These are phyloP conservation scores for Bedellia somnulentella DNA, from an alignment of 2,888 invertebrate genomes.

Conservation along the genomic window DNA sequence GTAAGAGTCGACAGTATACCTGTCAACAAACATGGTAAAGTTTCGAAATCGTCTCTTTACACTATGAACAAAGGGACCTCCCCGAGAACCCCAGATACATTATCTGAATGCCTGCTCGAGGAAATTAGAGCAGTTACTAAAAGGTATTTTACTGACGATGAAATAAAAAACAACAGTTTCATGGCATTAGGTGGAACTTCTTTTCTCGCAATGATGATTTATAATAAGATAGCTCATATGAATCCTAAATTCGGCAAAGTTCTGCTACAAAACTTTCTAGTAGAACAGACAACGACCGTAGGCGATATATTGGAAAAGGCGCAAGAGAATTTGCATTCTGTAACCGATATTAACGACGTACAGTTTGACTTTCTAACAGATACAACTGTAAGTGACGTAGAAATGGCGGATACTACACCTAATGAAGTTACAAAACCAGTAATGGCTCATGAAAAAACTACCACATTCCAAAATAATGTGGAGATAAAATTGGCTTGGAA, in stretches of 20 bases:
- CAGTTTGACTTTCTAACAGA: too few relatives aligned
- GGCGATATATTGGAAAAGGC: conserved; percentile 27
- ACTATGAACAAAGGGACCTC: not conserved
- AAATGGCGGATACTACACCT: not conserved
- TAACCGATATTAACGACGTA: too few relatives aligned
- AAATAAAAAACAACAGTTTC: conserved; percentile 50
- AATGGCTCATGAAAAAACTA: too few relatives aligned
- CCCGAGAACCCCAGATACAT: not conserved
- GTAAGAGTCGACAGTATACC: conserved; percentile 61
- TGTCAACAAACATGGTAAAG: conserved; percentile 71
- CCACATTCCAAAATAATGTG: conserved; percentile 7
- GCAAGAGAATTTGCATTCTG: conserved; percentile 14
- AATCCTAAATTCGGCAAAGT: conserved; percentile 40
- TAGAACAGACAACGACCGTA: conserved; percentile 45
- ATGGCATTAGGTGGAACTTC: conserved; percentile 71
- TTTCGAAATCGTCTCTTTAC: conserved; percentile 37
- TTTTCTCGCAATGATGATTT: conserved; percentile 65
- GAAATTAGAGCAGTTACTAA: conserved; percentile 23
- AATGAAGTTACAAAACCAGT: not conserved
- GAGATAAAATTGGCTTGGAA: conserved; percentile 56
- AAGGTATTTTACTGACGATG: conserved; percentile 23
- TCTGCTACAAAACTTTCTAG: conserved; percentile 56
- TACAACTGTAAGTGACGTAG: not conserved
- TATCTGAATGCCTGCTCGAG: conserved; percentile 14
- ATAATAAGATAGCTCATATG: conserved; percentile 53